Percentiles rank a stretch among this genome's conserved stretches.
These are phyloP conservation scores for Pyralis farinalis DNA, from an alignment of 2,888 invertebrate genomes.

Conservation along the genomic window DNA sequence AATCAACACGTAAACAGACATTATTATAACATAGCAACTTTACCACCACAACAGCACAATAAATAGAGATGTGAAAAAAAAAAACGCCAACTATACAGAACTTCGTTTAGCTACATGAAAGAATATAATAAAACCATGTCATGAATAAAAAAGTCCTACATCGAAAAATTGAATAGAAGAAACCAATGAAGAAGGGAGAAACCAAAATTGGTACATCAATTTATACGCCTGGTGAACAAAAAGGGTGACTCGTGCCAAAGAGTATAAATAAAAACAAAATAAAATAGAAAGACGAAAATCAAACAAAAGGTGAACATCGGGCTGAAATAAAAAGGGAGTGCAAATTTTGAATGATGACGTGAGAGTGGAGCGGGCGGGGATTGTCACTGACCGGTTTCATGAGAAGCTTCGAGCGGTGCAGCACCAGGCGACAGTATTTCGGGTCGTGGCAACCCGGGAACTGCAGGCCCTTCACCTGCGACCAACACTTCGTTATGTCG, in stretches of 20 bases:
- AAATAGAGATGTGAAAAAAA: slow-evolving; percentile 25
- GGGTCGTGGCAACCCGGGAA: slow-evolving; percentile 98
- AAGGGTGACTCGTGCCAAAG: slow-evolving; percentile 12
- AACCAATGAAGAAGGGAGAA: slow-evolving; percentile 14
- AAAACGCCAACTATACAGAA: slow-evolving; percentile 11
- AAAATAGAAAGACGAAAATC: slow-evolving; percentile 36
- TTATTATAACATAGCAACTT: slow-evolving; percentile 40
- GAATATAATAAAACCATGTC: slow-evolving; percentile 18
- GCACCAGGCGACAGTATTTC: slow-evolving; percentile 96
- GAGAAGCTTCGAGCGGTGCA: slow-evolving; percentile 98
- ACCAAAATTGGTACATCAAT: slow-evolving; percentile 17
- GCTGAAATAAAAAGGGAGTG: slow-evolving; percentile 41
- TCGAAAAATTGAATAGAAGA: slow-evolving; percentile 11
- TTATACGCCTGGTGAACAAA: slow-evolving; percentile 17
- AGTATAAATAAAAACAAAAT: slow-evolving; percentile 21
- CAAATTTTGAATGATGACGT: slow-evolving; percentile 41
- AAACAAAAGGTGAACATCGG: slow-evolving; percentile 38
- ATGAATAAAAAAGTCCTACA: slow-evolving; percentile 10
- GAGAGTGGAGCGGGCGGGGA: slow-evolving; percentile 36
- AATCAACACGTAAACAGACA: slow-evolving; percentile 31
- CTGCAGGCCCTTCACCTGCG: slow-evolving; percentile 97
- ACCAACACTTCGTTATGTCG: slow-evolving; percentile 65
- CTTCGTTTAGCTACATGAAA: slow-evolving; percentile 23
- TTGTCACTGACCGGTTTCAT: slow-evolving; percentile 95
- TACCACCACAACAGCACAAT: slow-evolving; percentile 31